Evolutionary conservation across 2,797 vertebrate genomes (phyloP).

Genomic region (Amphiprion clarkii): DNA sequence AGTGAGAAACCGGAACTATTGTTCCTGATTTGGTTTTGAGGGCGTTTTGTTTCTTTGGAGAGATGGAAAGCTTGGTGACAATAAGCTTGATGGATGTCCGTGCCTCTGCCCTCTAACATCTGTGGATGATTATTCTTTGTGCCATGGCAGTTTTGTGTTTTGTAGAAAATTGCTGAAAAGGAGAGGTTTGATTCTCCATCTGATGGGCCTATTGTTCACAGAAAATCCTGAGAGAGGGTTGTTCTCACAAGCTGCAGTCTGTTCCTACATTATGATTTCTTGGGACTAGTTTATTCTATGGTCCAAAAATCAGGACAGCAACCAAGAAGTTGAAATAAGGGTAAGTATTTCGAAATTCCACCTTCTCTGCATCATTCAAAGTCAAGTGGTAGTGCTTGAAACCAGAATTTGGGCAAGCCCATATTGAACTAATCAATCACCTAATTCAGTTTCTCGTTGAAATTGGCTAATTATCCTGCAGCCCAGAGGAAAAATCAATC

Average conservation of each 20-base stretch:
- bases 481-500: conserved; percentile 64
- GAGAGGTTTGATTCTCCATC: conserved; percentile 41
- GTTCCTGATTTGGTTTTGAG: conserved; percentile 64
- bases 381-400: conserved; percentile 57
- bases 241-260: conserved; percentile 43
- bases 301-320: conserved; percentile 6
- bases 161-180: conserved; percentile 52
- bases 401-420: conserved; percentile 42
- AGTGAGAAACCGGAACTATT: conserved; percentile 71
- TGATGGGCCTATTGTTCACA: conserved; percentile 47
- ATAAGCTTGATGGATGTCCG: conserved; percentile 78
- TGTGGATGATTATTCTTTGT: conserved; percentile 62
- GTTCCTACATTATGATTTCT: neutral
- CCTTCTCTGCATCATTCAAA: conserved; percentile 43
- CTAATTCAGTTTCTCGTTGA: conserved; percentile 68
- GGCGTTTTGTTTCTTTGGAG: conserved; percentile 69
- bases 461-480: conserved; percentile 78
- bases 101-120: conserved; percentile 67
- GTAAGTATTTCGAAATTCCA: neutral
- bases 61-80: conserved; percentile 71
- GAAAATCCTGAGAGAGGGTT: neutral
- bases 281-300: neutral
- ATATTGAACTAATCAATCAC: conserved; percentile 70
- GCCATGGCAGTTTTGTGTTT: conserved; percentile 28
- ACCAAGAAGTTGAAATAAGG: conserved; percentile 3